These are phyloP conservation scores for Meriones psammophilus DNA, from an alignment of 2,797 vertebrate genomes.

Conservation along the genomic window DNA sequence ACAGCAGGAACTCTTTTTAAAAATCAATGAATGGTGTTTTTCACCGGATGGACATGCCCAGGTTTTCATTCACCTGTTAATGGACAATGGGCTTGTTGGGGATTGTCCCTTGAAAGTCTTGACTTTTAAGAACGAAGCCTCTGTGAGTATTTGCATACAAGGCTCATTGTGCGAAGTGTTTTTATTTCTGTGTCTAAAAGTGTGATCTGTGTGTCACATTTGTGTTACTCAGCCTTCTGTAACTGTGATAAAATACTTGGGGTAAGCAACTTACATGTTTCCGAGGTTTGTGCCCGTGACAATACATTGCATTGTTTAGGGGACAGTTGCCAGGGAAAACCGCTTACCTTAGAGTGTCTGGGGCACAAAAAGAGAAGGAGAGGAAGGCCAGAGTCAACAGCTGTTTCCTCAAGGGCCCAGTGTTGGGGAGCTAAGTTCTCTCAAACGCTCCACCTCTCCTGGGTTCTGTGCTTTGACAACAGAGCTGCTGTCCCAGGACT, in stretches of 20 bases:
- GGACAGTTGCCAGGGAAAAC: background rate
- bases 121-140: conserved; percentile 10
- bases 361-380: background rate
- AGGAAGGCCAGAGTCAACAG: background rate
- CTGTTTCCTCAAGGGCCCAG: too few species aligned
- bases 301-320: background rate
- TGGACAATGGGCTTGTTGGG: background rate
- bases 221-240: background rate
- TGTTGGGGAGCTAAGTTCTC: too few species aligned
- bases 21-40: background rate
- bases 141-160: background rate
- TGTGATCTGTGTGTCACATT: background rate
- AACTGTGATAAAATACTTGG: background rate
- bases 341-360: background rate
- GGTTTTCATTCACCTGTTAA: background rate
- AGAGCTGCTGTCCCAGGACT: background rate
- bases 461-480: background rate
- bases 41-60: too few species aligned
- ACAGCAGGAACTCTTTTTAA: background rate
- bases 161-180: conserved; percentile 2
- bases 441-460: background rate
- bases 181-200: conserved; percentile 3
- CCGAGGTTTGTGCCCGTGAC: background rate
- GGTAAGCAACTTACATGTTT: background rate
- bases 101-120: background rate